These are phyloP conservation scores for Zosterops hypoxanthus DNA, from an alignment of 2,113 vertebrate species.

Conservation along the genomic window DNA sequence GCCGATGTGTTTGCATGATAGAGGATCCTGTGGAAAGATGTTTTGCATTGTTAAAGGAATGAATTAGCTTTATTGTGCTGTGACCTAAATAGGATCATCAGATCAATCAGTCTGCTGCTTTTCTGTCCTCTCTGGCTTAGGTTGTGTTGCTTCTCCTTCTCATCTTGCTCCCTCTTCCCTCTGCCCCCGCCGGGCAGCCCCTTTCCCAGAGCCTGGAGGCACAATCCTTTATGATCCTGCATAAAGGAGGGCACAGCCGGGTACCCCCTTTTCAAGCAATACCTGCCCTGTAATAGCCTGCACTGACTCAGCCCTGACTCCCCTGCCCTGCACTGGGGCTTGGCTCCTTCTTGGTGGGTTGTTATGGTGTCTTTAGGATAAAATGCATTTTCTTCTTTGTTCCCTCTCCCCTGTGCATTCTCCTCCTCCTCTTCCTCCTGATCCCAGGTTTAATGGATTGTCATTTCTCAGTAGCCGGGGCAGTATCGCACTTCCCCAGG, in stretches of 20 bases:
- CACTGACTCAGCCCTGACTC: background rate
- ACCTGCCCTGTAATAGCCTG: background rate
- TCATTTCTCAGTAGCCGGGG: background rate
- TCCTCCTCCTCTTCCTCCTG: background rate
- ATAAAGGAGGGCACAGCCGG: background rate
- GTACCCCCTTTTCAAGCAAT: background rate
- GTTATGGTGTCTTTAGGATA: background rate
- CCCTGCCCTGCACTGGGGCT: background rate
- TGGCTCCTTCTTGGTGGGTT: background rate
- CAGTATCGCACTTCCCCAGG: background rate
- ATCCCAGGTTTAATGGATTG: conserved; percentile 28
- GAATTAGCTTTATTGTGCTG: conserved; percentile 64
- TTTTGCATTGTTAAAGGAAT: conserved; percentile 64
- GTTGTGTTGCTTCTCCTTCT: background rate
- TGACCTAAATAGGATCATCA: conserved; percentile 69
- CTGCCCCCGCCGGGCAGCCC: background rate
- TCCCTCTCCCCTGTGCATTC: background rate
- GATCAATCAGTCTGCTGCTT: conserved; percentile 61
- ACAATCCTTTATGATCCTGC: background rate
- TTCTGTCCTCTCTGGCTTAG: conserved; percentile 23
- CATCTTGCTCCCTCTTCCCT: background rate
- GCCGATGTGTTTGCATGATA: conserved; percentile 51
- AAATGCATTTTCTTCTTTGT: background rate
- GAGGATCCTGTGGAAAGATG: conserved; percentile 53
- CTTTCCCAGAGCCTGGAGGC: background rate